Conservation (phyloP, 2,888 invertebrate genomes). For the Thera britannica region DNA sequence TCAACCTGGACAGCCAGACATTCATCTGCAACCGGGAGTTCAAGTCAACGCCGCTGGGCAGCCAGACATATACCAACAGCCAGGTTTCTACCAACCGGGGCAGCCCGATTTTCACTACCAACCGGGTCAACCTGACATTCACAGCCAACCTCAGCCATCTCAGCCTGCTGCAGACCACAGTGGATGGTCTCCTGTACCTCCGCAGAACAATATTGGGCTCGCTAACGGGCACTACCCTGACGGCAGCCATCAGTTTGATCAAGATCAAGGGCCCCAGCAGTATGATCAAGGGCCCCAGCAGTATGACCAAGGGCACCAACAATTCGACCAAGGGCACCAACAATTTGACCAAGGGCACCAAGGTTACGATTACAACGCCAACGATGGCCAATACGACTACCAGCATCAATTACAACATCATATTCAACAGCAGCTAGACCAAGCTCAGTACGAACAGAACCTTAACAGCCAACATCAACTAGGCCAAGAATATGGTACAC, state of each 20-base stretch:
- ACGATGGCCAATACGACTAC: slow-evolving; percentile 64
- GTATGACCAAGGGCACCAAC: slow-evolving; percentile 59
- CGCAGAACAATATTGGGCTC: slow-evolving; percentile 56
- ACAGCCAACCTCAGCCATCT: slow-evolving; percentile 49
- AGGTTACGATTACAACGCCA: slow-evolving; percentile 70
- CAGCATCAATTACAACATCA: slow-evolving; percentile 73
- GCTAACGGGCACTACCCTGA: slow-evolving; percentile 53
- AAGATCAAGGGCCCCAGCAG: slow-evolving; percentile 69
- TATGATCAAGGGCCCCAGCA: slow-evolving; percentile 65
- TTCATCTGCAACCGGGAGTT: slow-evolving; percentile 35
- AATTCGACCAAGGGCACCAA: slow-evolving; percentile 66
- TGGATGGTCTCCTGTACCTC: slow-evolving; percentile 76
- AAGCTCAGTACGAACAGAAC: slow-evolving; percentile 61
- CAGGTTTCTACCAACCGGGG: slow-evolving; percentile 24
- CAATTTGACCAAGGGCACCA: slow-evolving; percentile 73
- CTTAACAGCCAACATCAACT: slow-evolving; percentile 55
- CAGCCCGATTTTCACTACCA: slow-evolving; percentile 47
- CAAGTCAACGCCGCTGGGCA: not conserved
- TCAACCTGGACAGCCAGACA: slow-evolving; percentile 48
- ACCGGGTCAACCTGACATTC: slow-evolving; percentile 16
- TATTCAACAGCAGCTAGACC: slow-evolving; percentile 73
- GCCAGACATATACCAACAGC: slow-evolving; percentile 34
- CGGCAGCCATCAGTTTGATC: slow-evolving; percentile 62
- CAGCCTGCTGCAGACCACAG: slow-evolving; percentile 65
- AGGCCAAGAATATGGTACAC: slow-evolving; percentile 44